Evolutionary conservation across 1,140 invertebrate species (phyloP).

Genomic region (Phymorhynchus buccinoides): DNA sequence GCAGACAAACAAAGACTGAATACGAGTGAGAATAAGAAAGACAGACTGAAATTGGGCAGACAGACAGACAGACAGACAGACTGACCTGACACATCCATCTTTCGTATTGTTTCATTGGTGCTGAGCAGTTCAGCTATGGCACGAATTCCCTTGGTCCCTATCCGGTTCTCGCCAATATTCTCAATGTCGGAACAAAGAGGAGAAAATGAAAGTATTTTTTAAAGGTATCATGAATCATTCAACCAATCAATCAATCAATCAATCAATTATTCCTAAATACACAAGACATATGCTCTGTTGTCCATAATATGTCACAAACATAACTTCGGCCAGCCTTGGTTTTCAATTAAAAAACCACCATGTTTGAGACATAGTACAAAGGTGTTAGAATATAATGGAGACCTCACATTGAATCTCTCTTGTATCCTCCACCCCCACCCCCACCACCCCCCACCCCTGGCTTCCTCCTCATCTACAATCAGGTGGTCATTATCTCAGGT

Average conservation of each 20-base stretch:
- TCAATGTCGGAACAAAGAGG: too few relatives aligned
- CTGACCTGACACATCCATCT: constrained; percentile 58
- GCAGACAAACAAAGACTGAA: not conserved
- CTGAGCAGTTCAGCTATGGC: constrained; percentile 49
- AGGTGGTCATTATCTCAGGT: too few relatives aligned
- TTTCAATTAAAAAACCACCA: too few relatives aligned
- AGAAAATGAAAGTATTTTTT: too few relatives aligned
- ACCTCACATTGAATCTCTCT: not conserved
- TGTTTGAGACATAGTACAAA: too few relatives aligned
- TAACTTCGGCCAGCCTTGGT: too few relatives aligned
- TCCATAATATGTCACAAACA: too few relatives aligned
- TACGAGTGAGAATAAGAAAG: not conserved
- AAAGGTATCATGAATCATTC: not conserved
- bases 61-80: not conserved
- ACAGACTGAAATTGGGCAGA: not conserved
- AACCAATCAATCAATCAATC: not conserved
- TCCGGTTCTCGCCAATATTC: constrained; percentile 56
- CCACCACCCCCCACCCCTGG: not conserved
- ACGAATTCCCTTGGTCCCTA: constrained; percentile 53
- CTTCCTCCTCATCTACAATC: not conserved
- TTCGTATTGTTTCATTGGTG: constrained; percentile 45
- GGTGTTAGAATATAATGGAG: too few relatives aligned
- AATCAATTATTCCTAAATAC: not conserved
- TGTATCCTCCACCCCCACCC: not conserved
- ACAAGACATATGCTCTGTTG: too few relatives aligned